Evolutionary conservation across 2,797 vertebrate species (phyloP), one percentile per base, ranked within the genome.

Genomic region (Ctenosaura bakeri): DNA sequence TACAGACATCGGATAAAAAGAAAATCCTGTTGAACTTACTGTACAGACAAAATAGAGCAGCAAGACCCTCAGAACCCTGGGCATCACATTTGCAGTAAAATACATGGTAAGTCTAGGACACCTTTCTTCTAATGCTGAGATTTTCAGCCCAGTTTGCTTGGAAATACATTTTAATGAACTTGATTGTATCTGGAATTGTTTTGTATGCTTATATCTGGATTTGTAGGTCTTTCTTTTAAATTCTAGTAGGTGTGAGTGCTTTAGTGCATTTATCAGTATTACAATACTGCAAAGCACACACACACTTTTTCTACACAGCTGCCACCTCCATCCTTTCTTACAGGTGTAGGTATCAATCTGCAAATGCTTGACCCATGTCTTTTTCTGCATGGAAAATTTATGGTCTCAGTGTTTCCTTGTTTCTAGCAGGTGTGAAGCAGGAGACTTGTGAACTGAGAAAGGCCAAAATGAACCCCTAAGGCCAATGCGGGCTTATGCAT

Each of bases 361-460:
- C n/a, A 66, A 83, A 83, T 46, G 29, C 59, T 90, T 90, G 59
- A 88, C 73, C 62, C 80, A 71, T 0, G 78, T 59, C 69, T 32
- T 20, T 38, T 90, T 54, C n/a, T 24, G 10, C 56, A 78, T 86
- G 86, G 59, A 78, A 62, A 86, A 92, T 91, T 91, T 92, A 90
- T 82, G 71, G 52, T 89, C 35, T 83, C 83, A 10, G 0, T 79
- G 0, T 90, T 91, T 71, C 86, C 91, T 82, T 83, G 56, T 64
- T 73, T 73, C 78, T 78, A 35, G 59, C 32, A 94, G 95, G 93
- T 42, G 24, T 89, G 74, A 82, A 54, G 26, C 89, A 46, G 79
- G 74, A 82, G 90, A 90, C 24, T 35, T 78, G 5, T 1, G 89
- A 92, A 90, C 91, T 91, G 66, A 89, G 71, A 93, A 87, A 83